Base-by-base conservation (phyloP, 2,888 invertebrate genomes). In the Leptopilina myrica region DNA sequence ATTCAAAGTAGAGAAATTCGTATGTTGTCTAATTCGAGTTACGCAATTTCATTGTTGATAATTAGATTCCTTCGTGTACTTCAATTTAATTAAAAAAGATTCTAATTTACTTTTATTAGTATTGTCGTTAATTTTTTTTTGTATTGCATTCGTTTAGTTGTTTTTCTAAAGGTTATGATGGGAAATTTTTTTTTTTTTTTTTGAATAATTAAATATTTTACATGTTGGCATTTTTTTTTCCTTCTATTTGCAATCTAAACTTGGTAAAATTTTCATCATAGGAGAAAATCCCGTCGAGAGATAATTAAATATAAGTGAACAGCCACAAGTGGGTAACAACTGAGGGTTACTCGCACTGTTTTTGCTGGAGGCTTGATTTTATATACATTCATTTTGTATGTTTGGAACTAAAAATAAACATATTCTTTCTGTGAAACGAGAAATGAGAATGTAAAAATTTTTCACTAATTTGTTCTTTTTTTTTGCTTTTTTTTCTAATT, bases 301-400 rank as follows among this genome's bases (percentile, higher is more conserved):
- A 67, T 69, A 53, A 69, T 69, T 53, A 69, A 53, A 53, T 69
- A 53, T 69, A 53, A 69, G 53, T 67, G 20, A 69, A 53, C 53
- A 69, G 69, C 69, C 26, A 69, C 69, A 53, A 69, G 69, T 69
- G 53, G 69, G 69, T 20, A 69, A 53, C 69, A 69, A 69, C 20
- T 49, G 20, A 46, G 46, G 46, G 69, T 53, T 14, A 14, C 53
- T 49, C 12, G 33, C 33, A 53, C 69, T 49, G 67, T n/a, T n/a
- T n/a, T n/a, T 69, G 20, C 1, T 67, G 7, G 15, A 46, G 26
- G 49, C 26, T 69, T 14, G 20, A 26, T 26, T 49, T 53, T 69
- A 20, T 53, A 69, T 53, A 69, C 49, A 15, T 15, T 12, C 15
- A 69, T 26, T 69, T 20, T 15, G 7, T 69, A 14, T 14, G 26